Evolutionary conservation across 2,797 vertebrate genomes (phyloP).

Genomic region (Trachops cirrhosus): DNA sequence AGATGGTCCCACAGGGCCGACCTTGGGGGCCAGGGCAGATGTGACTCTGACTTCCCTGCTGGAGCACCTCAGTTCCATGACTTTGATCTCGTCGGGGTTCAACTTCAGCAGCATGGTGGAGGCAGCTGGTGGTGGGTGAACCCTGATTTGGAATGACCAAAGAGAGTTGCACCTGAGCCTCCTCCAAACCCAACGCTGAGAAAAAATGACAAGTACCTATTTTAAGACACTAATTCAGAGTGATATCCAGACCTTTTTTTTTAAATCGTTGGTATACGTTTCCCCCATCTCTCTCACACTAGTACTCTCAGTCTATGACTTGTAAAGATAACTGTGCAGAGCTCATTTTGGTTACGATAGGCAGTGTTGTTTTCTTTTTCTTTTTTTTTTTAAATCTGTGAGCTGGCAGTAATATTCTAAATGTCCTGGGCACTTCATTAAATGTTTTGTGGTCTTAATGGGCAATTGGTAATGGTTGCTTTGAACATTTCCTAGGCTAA

Average conservation of each 20-base stretch:
- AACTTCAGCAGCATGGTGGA: not conserved
- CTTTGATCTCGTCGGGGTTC: not conserved
- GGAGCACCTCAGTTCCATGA: not conserved
- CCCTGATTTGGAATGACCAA: not conserved
- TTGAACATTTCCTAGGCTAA: not conserved
- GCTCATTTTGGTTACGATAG: not conserved
- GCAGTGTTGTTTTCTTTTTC: not conserved
- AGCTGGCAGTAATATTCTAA: not conserved
- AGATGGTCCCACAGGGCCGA: not conserved
- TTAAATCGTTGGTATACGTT: not conserved
- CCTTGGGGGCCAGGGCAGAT: not conserved
- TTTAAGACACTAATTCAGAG: conserved; percentile 43
- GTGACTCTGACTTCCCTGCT: not conserved
- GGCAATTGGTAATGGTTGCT: not conserved
- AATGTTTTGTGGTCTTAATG: not conserved
- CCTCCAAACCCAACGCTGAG: not conserved
- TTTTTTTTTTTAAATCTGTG: not conserved
- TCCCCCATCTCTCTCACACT: not conserved
- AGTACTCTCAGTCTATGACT: not conserved
- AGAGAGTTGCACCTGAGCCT: not conserved
- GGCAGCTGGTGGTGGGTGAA: not conserved
- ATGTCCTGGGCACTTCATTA: not conserved
- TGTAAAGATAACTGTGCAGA: not conserved
- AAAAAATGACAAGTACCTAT: not conserved
- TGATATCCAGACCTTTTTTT: not conserved